Evolutionary conservation across 2,888 invertebrate genomes (phyloP).

Genomic region (Eilema caniola): DNA sequence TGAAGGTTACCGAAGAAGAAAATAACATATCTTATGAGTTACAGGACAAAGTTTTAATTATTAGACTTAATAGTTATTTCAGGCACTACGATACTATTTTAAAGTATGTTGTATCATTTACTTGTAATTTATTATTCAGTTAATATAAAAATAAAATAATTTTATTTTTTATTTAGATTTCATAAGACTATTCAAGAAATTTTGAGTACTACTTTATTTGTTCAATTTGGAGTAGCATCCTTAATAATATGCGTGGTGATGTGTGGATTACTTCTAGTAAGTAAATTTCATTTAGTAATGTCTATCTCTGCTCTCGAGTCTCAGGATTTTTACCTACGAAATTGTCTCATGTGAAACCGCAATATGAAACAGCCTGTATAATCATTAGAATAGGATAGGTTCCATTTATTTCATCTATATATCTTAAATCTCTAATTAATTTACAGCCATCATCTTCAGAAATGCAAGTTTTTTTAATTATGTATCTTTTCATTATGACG

Average conservation of each 20-base stretch:
- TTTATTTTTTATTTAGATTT: constrained; percentile 61
- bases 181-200: constrained; percentile 62
- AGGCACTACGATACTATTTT: constrained; percentile 66
- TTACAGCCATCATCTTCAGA: constrained; percentile 61
- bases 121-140: not conserved
- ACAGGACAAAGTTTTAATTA: constrained; percentile 39
- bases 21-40: constrained; percentile 22
- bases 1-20: constrained; percentile 52
- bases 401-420: not conserved
- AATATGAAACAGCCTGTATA: too few relatives aligned
- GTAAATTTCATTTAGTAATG: too few relatives aligned
- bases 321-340: too few relatives aligned
- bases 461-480: constrained; percentile 57
- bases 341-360: too few relatives aligned
- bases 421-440: not conserved
- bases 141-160: not conserved
- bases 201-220: constrained; percentile 64
- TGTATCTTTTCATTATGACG: constrained; percentile 62
- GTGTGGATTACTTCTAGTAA: constrained; percentile 67
- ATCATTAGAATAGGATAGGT: not conserved
- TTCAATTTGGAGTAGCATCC: constrained; percentile 69
- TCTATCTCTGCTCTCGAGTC: too few relatives aligned
- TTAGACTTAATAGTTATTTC: constrained; percentile 55
- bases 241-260: constrained; percentile 70
- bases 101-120: constrained; percentile 54